phyloP scores from a whole-genome alignment of 2,888 invertebrate genomes.

The Anaspis maculata region DNA sequence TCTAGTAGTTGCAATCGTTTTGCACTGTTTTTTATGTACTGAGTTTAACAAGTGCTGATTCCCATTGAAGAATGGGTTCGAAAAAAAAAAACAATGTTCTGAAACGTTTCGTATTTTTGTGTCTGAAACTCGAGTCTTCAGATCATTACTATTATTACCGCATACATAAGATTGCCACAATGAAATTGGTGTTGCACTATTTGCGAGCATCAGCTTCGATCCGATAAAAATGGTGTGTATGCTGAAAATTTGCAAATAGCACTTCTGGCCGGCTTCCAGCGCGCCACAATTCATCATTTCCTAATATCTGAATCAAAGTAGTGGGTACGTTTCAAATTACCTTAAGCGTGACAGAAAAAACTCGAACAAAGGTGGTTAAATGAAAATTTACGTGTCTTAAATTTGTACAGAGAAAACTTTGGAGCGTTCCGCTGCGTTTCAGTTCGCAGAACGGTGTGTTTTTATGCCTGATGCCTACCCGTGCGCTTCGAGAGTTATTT shows the following conservation, averaged over 20 bases:
- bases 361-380: conserved; percentile 12
- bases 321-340: conserved; percentile 25
- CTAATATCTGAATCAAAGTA: conserved; percentile 25
- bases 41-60: too few species aligned
- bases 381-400: conserved; percentile 4
- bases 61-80: too few species aligned
- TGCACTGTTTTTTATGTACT: too few species aligned
- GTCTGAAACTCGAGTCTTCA: too few species aligned
- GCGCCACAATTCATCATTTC: conserved; percentile 26
- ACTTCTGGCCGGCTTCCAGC: conserved; percentile 18
- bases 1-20: too few species aligned
- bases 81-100: too few species aligned
- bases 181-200: too few species aligned
- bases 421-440: conserved; percentile 1
- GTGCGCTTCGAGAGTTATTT: conserved; percentile 10
- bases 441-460: neutral
- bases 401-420: conserved; percentile 2
- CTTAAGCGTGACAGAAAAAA: conserved; percentile 22
- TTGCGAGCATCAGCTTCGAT: too few species aligned
- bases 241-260: conserved; percentile 17
- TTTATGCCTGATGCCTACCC: too few species aligned
- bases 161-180: too few species aligned
- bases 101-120: too few species aligned
- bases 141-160: too few species aligned
- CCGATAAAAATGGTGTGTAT: conserved; percentile 3